Evolutionary conservation across 35 echinoderm and acorn worm species (phyloP).

Genomic region (Anneissia japonica): DNA sequence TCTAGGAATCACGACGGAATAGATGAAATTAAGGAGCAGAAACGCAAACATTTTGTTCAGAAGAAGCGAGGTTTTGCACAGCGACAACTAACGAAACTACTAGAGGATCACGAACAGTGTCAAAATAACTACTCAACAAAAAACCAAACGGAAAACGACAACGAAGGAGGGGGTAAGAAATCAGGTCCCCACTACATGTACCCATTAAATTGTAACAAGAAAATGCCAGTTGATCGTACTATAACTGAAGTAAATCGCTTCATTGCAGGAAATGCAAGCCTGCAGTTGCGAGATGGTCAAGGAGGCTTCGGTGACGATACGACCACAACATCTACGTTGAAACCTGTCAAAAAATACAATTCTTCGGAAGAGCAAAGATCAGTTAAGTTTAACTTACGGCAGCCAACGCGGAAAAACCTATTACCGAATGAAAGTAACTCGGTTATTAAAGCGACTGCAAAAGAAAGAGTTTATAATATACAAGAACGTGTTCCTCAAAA

Average conservation of each 20-base stretch:
- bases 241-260: constrained; percentile 68
- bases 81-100: background rate
- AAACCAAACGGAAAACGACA: background rate
- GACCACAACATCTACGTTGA: background rate
- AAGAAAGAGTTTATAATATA: too few relatives aligned
- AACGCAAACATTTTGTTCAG: constrained; percentile 30
- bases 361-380: background rate
- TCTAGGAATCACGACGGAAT: constrained; percentile 36
- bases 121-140: background rate
- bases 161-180: background rate
- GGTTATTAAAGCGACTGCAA: too few relatives aligned
- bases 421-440: too few relatives aligned
- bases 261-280: constrained; percentile 39
- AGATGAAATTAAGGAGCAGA: constrained; percentile 44
- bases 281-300: background rate
- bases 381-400: too few relatives aligned
- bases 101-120: background rate
- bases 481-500: too few relatives aligned
- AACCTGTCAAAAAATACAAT: background rate
- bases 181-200: constrained; percentile 69
- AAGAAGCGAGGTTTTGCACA: constrained; percentile 68
- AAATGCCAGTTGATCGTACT: constrained; percentile 43
- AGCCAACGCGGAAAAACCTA: too few relatives aligned
- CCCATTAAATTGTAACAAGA: constrained; percentile 59
- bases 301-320: background rate